These are phyloP conservation scores for Nemopilema nomurai DNA, from an alignment of 30 jellyfish, hydroid and myxozoan species.

Conservation along the genomic window DNA sequence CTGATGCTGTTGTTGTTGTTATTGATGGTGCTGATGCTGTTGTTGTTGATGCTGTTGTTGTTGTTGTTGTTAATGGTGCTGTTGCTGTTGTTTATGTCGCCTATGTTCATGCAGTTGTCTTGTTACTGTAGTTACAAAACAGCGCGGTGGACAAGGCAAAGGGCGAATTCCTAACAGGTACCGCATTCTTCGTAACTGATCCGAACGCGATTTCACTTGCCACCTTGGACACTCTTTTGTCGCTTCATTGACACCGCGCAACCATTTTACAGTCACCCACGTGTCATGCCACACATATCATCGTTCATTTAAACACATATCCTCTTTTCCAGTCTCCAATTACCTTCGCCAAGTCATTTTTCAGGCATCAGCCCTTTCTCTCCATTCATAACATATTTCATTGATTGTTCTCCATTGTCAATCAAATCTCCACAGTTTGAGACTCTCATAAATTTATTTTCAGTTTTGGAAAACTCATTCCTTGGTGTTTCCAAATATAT, in stretches of 20 bases:
- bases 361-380: not conserved
- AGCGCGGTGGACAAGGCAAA: not conserved
- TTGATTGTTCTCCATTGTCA: not conserved
- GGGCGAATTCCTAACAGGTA: not conserved
- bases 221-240: not conserved
- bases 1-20: too few species aligned
- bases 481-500: too few species aligned
- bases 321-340: not conserved
- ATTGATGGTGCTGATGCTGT: too few species aligned
- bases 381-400: not conserved
- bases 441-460: too few species aligned
- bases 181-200: not conserved
- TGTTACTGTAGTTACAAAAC: too few species aligned
- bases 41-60: too few species aligned
- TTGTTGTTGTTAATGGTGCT: too few species aligned
- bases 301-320: not conserved
- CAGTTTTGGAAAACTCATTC: too few species aligned
- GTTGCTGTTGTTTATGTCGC: too few species aligned
- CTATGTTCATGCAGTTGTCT: too few species aligned
- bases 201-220: not conserved
- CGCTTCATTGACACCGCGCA: not conserved
- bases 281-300: not conserved
- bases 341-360: not conserved
- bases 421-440: too few species aligned
- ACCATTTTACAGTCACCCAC: not conserved